phyloP scores from a whole-genome alignment of 2,113 vertebrate species.

The Sula dactylatra region DNA sequence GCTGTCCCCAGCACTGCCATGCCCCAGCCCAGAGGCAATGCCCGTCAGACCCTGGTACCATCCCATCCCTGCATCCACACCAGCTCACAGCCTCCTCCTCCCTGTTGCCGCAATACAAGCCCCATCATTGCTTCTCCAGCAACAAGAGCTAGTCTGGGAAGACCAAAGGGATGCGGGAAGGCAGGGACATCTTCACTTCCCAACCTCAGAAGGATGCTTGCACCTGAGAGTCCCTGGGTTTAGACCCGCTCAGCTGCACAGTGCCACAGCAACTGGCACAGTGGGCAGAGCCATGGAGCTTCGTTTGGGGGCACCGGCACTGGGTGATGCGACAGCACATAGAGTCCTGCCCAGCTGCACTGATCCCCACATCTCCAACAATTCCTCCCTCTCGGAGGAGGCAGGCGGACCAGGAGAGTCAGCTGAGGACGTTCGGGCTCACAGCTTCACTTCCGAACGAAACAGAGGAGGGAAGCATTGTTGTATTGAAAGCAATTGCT shows the following conservation, averaged over 20 bases:
- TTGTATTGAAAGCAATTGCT: slow-evolving; percentile 30
- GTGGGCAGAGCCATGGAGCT: fast-evolving
- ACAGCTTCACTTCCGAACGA: neutral
- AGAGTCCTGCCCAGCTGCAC: neutral
- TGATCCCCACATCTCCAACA: neutral
- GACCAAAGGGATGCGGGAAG: neutral
- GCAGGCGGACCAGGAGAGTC: neutral
- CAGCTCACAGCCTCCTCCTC: neutral
- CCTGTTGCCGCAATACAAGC: fast-evolving
- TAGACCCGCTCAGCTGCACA: neutral
- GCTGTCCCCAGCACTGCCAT: neutral
- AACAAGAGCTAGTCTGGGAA: neutral
- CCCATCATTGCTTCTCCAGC: neutral
- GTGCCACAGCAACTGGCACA: neutral
- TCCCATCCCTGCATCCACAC: fast-evolving
- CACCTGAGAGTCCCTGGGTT: neutral
- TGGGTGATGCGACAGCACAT: fast-evolving
- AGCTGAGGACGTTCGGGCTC: slow-evolving; percentile 38
- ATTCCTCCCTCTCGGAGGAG: neutral
- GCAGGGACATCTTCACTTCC: neutral
- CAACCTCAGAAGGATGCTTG: neutral
- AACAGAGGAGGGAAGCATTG: neutral
- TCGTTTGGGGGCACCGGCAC: neutral
- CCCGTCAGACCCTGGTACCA: neutral
- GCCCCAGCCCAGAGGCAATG: neutral